Conservation (phyloP, 2,797 vertebrate species). For the Pteropus rufus region DNA sequence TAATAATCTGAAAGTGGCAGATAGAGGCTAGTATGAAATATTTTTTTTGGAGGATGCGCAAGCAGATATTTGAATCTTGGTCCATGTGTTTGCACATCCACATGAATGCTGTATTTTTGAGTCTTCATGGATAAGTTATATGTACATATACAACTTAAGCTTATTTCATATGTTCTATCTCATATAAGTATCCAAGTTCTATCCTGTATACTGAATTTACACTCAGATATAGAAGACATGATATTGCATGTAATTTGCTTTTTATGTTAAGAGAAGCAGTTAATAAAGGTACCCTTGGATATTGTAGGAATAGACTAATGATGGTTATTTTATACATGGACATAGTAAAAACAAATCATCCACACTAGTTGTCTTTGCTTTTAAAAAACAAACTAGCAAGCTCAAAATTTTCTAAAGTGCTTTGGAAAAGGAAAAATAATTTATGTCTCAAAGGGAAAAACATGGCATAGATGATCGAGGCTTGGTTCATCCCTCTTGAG, state of each 20-base stretch:
- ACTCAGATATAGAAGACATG: background rate
- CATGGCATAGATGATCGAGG: no score
- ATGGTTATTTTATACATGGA: background rate
- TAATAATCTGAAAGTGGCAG: background rate
- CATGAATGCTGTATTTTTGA: background rate
- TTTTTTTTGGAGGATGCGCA: background rate
- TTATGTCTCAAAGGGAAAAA: no score
- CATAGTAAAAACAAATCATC: background rate
- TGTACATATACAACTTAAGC: background rate
- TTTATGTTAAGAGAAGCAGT: slow-evolving; percentile 3
- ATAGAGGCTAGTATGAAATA: background rate
- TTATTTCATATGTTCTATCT: background rate
- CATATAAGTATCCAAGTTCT: background rate
- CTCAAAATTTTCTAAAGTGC: background rate
- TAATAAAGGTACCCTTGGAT: background rate
- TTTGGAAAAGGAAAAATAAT: background rate
- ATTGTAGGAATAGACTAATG: background rate
- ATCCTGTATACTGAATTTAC: background rate
- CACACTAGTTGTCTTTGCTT: background rate
- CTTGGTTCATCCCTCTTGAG: no score
- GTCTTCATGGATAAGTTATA: background rate
- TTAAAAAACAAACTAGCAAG: background rate
- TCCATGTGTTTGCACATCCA: background rate
- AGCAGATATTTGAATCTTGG: background rate
- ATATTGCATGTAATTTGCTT: background rate